Conservation (phyloP, 2,797 vertebrate species). For the Eurystomus glaucurus region DNA sequence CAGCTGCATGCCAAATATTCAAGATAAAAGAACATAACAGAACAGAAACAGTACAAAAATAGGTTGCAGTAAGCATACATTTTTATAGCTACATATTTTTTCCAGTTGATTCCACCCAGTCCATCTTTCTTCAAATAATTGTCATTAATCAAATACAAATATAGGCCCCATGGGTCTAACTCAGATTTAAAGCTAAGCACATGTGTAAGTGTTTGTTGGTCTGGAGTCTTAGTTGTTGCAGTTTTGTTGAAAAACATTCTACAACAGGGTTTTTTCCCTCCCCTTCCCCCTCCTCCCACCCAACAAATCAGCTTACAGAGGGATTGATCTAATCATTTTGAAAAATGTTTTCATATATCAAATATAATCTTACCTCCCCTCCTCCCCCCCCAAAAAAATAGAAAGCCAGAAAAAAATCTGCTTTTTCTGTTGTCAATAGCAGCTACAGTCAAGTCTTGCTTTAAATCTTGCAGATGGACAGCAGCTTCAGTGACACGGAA, state of each 20-base stretch:
- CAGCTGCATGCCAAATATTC: constrained; percentile 17
- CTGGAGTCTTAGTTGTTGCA: constrained; percentile 34
- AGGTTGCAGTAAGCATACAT: constrained; percentile 28
- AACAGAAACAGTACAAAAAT: constrained; percentile 29
- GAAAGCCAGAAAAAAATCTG: background rate
- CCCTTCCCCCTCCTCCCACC: background rate
- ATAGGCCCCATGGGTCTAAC: constrained; percentile 4
- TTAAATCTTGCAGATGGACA: background rate
- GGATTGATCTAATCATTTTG: background rate
- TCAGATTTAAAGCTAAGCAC: constrained; percentile 27
- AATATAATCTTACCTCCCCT: background rate
- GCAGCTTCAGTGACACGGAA: background rate
- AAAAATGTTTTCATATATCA: constrained; percentile 30
- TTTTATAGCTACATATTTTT: constrained; percentile 59
- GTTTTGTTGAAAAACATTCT: constrained; percentile 43
- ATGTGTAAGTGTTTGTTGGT: constrained; percentile 51
- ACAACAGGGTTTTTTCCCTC: background rate
- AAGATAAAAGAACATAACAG: constrained; percentile 45
- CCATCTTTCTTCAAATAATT: constrained; percentile 66
- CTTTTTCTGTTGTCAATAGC: background rate
- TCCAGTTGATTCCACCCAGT: constrained; percentile 38
- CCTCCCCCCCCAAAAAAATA: background rate
- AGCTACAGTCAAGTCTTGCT: background rate
- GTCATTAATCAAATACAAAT: constrained; percentile 65
- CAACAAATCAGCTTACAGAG: constrained; percentile 49